Evolutionary conservation across 2,797 vertebrate species (phyloP).

Genomic region (Lagocephalus sceleratus): DNA sequence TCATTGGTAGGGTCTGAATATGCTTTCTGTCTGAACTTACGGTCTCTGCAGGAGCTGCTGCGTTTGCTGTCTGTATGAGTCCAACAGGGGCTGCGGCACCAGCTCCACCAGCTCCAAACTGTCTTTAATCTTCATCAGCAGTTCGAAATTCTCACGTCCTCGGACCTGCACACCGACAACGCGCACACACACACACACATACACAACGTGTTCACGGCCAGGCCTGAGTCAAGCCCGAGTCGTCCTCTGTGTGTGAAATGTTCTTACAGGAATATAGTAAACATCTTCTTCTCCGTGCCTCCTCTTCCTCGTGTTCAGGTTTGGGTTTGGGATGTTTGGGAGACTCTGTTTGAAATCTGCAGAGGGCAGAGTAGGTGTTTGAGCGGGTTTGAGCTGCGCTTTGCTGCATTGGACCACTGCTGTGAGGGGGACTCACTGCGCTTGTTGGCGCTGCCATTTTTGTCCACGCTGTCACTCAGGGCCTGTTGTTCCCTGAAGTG

Average conservation of each 20-base stretch:
- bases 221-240: not conserved
- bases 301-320: slow-evolving; percentile 85
- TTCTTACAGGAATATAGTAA: slow-evolving; percentile 93
- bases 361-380: slow-evolving; percentile 18
- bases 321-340: slow-evolving; percentile 81
- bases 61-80: slow-evolving; percentile 95
- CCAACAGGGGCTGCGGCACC: slow-evolving; percentile 92
- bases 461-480: slow-evolving; percentile 85
- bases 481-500: slow-evolving; percentile 95
- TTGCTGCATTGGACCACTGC: no score
- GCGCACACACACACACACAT: no score
- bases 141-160: slow-evolving; percentile 95
- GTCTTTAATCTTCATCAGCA: slow-evolving; percentile 98
- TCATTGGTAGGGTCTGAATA: no score
- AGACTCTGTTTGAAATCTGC: slow-evolving; percentile 95
- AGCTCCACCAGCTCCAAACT: slow-evolving; percentile 94
- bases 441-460: slow-evolving; percentile 86
- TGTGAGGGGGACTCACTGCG: slow-evolving; percentile 81
- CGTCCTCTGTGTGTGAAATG: not conserved
- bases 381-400: no score
- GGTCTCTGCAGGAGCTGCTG: slow-evolving; percentile 93
- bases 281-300: slow-evolving; percentile 92
- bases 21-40: slow-evolving; percentile 73
- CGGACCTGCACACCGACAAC: slow-evolving; percentile 79
- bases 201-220: no score